Evolutionary conservation across 2,888 invertebrate genomes (phyloP), one percentile per base, ranked within the genome.

Genomic region (Cerceris rybyensis): DNA sequence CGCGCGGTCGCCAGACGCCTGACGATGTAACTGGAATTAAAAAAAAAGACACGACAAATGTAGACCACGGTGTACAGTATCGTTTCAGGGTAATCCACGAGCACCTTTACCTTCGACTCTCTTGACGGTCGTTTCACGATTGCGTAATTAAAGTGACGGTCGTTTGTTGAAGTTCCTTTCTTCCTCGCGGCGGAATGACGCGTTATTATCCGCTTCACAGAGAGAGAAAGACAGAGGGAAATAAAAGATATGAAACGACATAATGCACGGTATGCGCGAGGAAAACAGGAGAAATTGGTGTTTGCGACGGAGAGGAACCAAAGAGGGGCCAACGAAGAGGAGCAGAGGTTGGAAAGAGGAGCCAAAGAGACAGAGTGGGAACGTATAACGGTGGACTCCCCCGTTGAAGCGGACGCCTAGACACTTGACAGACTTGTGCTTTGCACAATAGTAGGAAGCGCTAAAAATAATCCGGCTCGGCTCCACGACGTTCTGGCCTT

Each of bases 401-500:
- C 73, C 73, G 81, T 77, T 70, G 69, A 79, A 80, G 72, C 77
- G 76, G 70, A 75, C 70, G 83, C 83, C 88, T 88, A 88, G 87
- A 88, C 87, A 85, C 87, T 87, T 87, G 87, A 88, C 88, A 88
- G 88, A 88, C 88, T 87, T 81, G 81, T 71, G 79, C 85, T 88
- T 87, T 86, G 86, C 83, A 88, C 87, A 88, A 88, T 88, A 88
- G 87, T 88, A 88, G 87, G 87, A 88, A 88, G 87, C 85, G 87
- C 87, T 87, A 87, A 87, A 87, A 87, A 87, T 87, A 87, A 85
- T 81, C 80, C 76, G 78, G 79, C 86, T 81, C 82, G 78, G 82
- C 81, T 81, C 60, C 77, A 69, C 85, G 80, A 64, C 81, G 83
- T 85, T 87, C 86, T 86, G 87, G 85, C 87, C 87, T 87, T 87